Conservation (phyloP, 2,797 vertebrate genomes). For the Cottoperca gobio region DNA sequence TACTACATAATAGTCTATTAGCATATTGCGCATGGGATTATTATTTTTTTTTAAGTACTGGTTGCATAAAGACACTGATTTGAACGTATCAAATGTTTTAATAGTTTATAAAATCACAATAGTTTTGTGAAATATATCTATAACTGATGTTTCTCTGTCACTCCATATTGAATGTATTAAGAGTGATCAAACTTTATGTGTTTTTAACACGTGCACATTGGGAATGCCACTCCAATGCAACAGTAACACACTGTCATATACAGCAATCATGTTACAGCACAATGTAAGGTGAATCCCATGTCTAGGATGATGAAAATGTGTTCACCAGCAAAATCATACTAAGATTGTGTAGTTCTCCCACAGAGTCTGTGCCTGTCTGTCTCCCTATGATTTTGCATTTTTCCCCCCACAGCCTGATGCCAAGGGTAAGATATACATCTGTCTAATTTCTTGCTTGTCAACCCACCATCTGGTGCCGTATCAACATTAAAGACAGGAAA, state of each 20-base stretch:
- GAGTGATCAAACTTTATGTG: not conserved
- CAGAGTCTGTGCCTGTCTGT: conserved; percentile 35
- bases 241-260: not conserved
- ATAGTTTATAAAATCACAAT: not conserved
- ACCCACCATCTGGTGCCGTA: conserved; percentile 76
- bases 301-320: conserved; percentile 19
- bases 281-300: not conserved
- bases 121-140: not conserved
- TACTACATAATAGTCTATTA: not conserved
- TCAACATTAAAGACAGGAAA: conserved; percentile 68
- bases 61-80: not conserved
- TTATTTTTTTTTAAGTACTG: too few species aligned
- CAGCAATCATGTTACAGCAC: not conserved
- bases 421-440: conserved; percentile 77
- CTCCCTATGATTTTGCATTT: conserved; percentile 34
- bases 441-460: conserved; percentile 81
- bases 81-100: too few species aligned
- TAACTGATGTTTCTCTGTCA: not conserved
- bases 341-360: conserved; percentile 29
- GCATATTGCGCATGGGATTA: not conserved
- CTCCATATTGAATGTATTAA: not conserved
- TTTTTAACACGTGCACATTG: not conserved
- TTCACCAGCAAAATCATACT: conserved; percentile 24
- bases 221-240: conserved; percentile 1
- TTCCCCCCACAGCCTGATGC: conserved; percentile 51